Conservation (phyloP, 2,113 vertebrate species). For the Strigops habroptila region DNA sequence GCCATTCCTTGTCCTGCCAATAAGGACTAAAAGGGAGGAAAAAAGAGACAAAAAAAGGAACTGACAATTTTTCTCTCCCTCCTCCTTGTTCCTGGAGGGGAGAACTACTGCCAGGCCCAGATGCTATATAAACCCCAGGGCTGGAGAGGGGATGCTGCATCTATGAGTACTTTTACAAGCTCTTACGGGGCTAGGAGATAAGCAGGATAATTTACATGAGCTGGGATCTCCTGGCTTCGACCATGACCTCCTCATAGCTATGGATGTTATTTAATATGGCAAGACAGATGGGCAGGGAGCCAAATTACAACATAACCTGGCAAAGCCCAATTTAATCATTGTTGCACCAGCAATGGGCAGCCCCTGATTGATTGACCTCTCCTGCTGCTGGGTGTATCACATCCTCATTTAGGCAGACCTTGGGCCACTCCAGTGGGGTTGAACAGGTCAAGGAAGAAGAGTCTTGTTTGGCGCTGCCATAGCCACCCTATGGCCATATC, state of each 20-base stretch:
- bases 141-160: fast-evolving
- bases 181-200: not conserved
- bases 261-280: not conserved
- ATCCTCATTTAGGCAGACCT: not conserved
- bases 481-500: not conserved
- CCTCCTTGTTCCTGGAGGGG: not conserved
- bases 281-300: not conserved
- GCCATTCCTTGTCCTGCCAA: constrained; percentile 11
- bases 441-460: not conserved
- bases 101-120: not conserved
- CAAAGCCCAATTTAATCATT: not conserved
- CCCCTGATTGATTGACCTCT: not conserved
- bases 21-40: not conserved
- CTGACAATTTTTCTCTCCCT: not conserved
- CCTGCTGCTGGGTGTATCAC: not conserved
- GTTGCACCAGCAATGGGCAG: fast-evolving
- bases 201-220: not conserved
- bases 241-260: not conserved
- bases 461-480: fast-evolving
- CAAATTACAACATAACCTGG: not conserved
- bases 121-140: fast-evolving
- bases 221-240: not conserved
- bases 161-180: not conserved
- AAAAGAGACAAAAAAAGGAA: not conserved
- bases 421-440: fast-evolving